These are phyloP conservation scores for Phrynosoma blainvillii DNA, from an alignment of 2,113 vertebrate genomes.

Conservation along the genomic window DNA sequence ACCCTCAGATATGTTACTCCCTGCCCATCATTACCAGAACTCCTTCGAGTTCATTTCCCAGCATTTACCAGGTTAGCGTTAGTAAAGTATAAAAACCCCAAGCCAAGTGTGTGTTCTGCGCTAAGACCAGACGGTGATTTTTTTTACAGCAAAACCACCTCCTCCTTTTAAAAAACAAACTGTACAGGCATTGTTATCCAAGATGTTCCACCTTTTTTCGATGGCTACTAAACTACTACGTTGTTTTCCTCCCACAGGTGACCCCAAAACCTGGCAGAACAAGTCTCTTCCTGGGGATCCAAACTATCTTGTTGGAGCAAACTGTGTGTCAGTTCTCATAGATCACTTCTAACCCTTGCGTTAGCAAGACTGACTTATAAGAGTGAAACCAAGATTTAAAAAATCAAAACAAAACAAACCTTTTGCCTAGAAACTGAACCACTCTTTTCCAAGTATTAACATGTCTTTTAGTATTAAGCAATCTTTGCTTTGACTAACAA, in stretches of 20 bases:
- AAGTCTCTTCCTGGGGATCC: conserved; percentile 98
- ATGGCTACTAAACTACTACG: conserved; percentile 70
- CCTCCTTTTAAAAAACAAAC: conserved; percentile 10
- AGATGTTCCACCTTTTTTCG: conserved; percentile 63
- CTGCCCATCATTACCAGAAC: background rate
- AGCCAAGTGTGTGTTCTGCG: background rate
- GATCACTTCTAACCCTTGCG: conserved; percentile 94
- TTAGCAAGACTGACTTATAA: conserved; percentile 85
- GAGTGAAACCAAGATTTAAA: conserved; percentile 79
- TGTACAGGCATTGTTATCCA: conserved; percentile 57
- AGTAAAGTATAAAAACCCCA: background rate
- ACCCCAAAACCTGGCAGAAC: conserved; percentile 99
- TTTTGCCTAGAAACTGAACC: conserved; percentile 74
- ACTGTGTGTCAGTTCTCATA: conserved; percentile 99
- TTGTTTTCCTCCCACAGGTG: conserved; percentile 86
- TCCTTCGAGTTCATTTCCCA: background rate
- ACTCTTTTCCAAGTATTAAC: conserved; percentile 83
- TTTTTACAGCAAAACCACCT: conserved; percentile 14
- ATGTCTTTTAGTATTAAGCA: conserved; percentile 73
- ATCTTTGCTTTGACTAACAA: conserved; percentile 73
- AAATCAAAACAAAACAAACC: conserved; percentile 49
- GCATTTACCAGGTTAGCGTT: too few relatives aligned
- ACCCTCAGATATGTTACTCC: background rate
- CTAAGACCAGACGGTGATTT: background rate
- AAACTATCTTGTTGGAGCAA: conserved; percentile 98